Percentiles rank a stretch among this genome's conserved stretches.
These are phyloP conservation scores for Camarhynchus parvulus DNA, from an alignment of 2,113 vertebrate species.

Conservation along the genomic window DNA sequence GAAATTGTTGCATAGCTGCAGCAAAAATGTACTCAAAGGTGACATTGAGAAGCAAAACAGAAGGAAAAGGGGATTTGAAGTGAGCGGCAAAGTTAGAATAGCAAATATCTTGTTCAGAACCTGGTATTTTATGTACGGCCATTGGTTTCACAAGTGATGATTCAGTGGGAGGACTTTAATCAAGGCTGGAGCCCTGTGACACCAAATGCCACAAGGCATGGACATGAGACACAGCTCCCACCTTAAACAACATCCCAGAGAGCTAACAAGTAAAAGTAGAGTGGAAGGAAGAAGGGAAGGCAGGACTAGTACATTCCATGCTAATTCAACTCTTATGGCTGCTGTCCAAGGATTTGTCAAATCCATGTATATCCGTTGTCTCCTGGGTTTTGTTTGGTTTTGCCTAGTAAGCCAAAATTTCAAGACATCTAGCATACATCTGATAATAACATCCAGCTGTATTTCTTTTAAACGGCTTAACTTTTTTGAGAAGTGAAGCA, in stretches of 20 bases:
- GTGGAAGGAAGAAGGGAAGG: neutral
- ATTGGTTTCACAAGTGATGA: neutral
- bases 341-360: neutral
- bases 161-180: neutral
- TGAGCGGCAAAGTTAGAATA: neutral
- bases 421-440: neutral
- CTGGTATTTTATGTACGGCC: neutral
- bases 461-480: neutral
- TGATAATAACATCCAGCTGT: neutral
- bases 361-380: neutral
- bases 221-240: neutral
- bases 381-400: neutral
- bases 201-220: neutral
- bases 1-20: neutral
- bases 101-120: neutral
- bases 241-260: neutral
- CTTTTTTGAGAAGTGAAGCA: neutral
- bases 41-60: neutral
- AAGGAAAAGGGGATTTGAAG: neutral
- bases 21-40: slow-evolving; percentile 8
- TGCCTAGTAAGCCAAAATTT: neutral
- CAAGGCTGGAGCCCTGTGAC: neutral
- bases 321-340: neutral
- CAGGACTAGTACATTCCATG: neutral
- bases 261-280: neutral